Evolutionary conservation across 1,140 invertebrate genomes (phyloP).

Genomic region (Penaeus indicus): DNA sequence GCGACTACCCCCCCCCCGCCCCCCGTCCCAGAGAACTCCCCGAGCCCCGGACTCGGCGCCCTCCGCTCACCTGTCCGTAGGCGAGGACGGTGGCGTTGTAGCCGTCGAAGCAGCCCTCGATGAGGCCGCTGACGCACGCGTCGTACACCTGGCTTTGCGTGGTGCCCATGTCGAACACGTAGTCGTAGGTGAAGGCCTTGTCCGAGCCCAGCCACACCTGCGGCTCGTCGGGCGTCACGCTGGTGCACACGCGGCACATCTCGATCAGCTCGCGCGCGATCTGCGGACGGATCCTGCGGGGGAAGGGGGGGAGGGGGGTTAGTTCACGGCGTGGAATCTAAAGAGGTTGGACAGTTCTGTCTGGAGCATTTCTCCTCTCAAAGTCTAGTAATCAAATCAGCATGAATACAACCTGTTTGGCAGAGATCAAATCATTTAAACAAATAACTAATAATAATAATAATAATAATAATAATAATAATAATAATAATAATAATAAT

Average conservation of each 20-base stretch:
- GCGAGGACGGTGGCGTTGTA: constrained; percentile 97
- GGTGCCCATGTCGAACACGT: constrained; percentile 84
- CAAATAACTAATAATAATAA: background rate
- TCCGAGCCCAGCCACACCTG: constrained; percentile 94
- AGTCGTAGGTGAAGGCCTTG: constrained; percentile 97
- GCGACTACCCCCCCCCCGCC: no score
- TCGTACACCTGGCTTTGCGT: constrained; percentile 85
- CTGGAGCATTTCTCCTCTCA: no score
- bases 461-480: no score
- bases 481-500: no score
- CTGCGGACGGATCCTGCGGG: constrained; percentile 92
- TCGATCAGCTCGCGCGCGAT: constrained; percentile 93
- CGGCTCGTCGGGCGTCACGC: constrained; percentile 87
- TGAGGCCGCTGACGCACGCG: constrained; percentile 85
- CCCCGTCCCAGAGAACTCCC: no score
- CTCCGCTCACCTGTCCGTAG: constrained; percentile 85
- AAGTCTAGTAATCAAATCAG: background rate
- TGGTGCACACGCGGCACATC: constrained; percentile 93
- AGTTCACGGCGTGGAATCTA: no score
- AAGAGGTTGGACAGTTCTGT: no score
- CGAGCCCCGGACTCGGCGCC: background rate
- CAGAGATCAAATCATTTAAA: background rate
- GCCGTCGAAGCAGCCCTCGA: constrained; percentile 90
- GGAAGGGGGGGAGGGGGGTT: background rate
- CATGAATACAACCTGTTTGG: background rate